These are phyloP conservation scores for Athripsodes cinereus DNA, from an alignment of 2,888 invertebrate genomes.

Conservation along the genomic window DNA sequence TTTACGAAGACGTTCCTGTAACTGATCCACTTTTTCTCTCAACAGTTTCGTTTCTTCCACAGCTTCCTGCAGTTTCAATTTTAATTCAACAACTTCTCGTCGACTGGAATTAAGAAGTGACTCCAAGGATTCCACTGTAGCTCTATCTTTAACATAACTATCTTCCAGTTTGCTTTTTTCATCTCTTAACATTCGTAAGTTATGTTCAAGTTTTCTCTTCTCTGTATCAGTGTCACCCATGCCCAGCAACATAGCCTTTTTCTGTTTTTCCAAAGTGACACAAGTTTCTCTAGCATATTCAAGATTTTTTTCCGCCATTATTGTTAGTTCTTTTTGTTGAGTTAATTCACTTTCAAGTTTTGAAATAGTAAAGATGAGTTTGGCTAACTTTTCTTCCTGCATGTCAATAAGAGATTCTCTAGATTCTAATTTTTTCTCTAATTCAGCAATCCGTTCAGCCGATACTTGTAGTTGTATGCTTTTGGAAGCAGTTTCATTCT, in stretches of 20 bases:
- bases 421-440: slow-evolving; percentile 58
- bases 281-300: slow-evolving; percentile 54
- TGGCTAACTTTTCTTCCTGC: slow-evolving; percentile 45
- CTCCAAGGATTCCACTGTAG: slow-evolving; percentile 50
- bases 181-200: slow-evolving; percentile 43
- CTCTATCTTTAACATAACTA: slow-evolving; percentile 41
- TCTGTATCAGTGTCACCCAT: slow-evolving; percentile 42
- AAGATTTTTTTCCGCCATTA: slow-evolving; percentile 56
- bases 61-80: slow-evolving; percentile 58
- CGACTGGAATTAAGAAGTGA: slow-evolving; percentile 50
- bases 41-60: slow-evolving; percentile 55
- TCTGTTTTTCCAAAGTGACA: slow-evolving; percentile 59
- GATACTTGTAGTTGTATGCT: slow-evolving; percentile 51
- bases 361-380: slow-evolving; percentile 50
- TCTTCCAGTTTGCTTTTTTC: slow-evolving; percentile 41
- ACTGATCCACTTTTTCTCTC: slow-evolving; percentile 48
- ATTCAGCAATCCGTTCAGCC: slow-evolving; percentile 46
- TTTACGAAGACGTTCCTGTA: slow-evolving; percentile 34
- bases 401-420: slow-evolving; percentile 47
- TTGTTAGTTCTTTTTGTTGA: slow-evolving; percentile 51
- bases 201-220: slow-evolving; percentile 40
- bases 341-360: slow-evolving; percentile 60
- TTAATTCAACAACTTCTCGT: slow-evolving; percentile 56
- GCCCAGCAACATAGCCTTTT: slow-evolving; percentile 55
- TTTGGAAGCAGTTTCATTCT: slow-evolving; percentile 68